Percentiles rank a stretch among this genome's conserved stretches.
Evolutionary conservation across 2,797 vertebrate genomes (phyloP).

Genomic region (Cheirogaleus major): DNA sequence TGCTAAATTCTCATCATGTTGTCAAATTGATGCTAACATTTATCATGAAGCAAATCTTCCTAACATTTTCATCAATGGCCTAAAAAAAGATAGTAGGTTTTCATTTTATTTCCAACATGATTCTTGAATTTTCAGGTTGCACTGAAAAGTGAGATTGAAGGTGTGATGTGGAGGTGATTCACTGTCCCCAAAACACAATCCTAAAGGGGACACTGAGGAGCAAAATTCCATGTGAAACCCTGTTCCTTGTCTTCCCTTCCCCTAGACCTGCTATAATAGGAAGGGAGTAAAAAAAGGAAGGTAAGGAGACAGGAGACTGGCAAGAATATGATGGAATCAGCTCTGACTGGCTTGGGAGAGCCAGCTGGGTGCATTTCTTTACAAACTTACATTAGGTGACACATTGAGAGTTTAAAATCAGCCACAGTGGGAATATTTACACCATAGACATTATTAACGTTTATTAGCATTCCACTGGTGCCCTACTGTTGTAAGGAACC

Average conservation of each 20-base stretch:
- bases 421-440: neutral
- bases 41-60: conserved; percentile 1
- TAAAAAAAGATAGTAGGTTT: neutral
- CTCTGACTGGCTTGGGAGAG: neutral
- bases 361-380: neutral
- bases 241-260: neutral
- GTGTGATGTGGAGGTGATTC: neutral
- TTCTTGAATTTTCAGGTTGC: neutral
- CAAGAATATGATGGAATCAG: neutral
- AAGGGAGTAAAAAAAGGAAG: neutral
- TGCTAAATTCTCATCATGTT: neutral
- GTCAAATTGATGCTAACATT: neutral
- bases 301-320: neutral
- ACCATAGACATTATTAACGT: neutral
- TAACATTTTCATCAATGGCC: neutral
- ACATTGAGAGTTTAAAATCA: neutral
- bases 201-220: neutral
- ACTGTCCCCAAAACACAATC: neutral
- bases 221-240: neutral
- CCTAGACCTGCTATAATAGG: neutral
- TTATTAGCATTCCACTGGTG: neutral
- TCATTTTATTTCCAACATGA: conserved; percentile 35
- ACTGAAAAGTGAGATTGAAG: neutral
- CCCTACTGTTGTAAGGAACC: neutral
- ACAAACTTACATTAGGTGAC: neutral